Evolutionary conservation across 2,113 vertebrate species (phyloP), one percentile per base, ranked within the genome.

Genomic region (Bagarius yarrelli): DNA sequence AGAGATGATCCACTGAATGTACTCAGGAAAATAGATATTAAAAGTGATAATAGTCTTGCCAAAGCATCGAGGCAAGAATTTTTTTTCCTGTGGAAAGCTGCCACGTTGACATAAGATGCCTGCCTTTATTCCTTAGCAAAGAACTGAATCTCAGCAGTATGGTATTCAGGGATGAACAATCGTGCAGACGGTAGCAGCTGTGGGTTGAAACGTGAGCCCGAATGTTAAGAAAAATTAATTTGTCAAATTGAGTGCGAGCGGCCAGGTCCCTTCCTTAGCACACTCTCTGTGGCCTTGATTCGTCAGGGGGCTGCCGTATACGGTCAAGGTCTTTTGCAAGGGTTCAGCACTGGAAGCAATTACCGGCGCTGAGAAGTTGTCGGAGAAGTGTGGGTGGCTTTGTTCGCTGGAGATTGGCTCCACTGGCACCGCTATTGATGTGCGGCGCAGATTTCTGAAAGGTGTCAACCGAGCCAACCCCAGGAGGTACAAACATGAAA

Each of bases 291-390:
- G 50, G 67, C 67, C 81, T 66, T 32, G 77, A 83, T 83, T 85
- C 81, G 36, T 80, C 52, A 27, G 25, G 40, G 56, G 69, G 74
- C 59, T 57, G 56, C 34, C n/a, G 63, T 60, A 60, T 69, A 34
- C 52, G 67, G 84, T 83, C 81, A 85, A 85, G 84, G 84, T 81
- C 80, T 69, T 76, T 32, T 40, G 61, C n/a, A 32, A 76, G 34
- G 73, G 72, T 83, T 81, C 61, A 19, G 59, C 73, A n/a, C 78
- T 85, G 78, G 76, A 83, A 81, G 81, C 78, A 85, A 85, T 85
- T 83, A 81, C 84, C 52, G 59, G 47, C 47, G 12, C 74, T 59
- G 78, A 55, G 71, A 70, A 80, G 40, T 19, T 53, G 79, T 61
- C 56, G n/a, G 64, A 79, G 59, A 84, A 55, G 67, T 71, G 84